These are phyloP conservation scores for Gasterosteus aculeatus DNA, from an alignment of 2,113 vertebrate genomes.

Conservation along the genomic window DNA sequence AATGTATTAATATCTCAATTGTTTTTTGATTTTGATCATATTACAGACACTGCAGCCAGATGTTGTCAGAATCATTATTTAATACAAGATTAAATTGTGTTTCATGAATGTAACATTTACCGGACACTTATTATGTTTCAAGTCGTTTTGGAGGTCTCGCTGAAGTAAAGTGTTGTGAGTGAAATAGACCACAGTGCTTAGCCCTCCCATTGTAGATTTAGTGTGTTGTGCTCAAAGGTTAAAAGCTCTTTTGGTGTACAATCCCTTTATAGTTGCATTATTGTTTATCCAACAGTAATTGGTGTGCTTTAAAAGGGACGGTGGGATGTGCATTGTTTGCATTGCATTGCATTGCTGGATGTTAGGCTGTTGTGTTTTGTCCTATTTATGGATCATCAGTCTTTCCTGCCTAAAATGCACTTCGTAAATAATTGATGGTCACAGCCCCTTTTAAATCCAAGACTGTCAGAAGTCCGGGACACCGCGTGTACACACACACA, in stretches of 20 bases:
- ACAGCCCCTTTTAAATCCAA: conserved; percentile 60
- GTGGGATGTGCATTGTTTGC: conserved; percentile 10
- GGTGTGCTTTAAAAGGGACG: conserved; percentile 1
- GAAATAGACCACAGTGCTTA: no score
- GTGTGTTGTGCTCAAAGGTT: conserved; percentile 45
- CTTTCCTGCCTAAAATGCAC: conserved; percentile 63
- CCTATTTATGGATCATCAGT: conserved; percentile 72
- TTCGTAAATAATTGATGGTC: conserved; percentile 74
- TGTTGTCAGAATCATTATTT: background rate
- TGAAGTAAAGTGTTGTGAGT: background rate
- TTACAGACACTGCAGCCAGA: background rate
- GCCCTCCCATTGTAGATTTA: conserved; percentile 13
- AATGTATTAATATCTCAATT: background rate
- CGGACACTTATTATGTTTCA: background rate
- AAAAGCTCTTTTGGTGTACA: conserved; percentile 53
- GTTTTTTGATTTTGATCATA: background rate
- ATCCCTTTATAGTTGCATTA: conserved; percentile 10
- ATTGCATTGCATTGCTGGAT: no score
- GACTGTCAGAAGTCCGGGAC: conserved; percentile 59
- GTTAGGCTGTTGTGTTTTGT: conserved; percentile 50
- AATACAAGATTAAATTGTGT: background rate
- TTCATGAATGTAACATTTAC: background rate
- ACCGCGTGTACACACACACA: conserved; percentile 4
- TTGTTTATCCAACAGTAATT: background rate
- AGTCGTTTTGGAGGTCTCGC: background rate